These are phyloP conservation scores for Adineta ricciae DNA, from an alignment of 2,888 invertebrate genomes.

Conservation along the genomic window DNA sequence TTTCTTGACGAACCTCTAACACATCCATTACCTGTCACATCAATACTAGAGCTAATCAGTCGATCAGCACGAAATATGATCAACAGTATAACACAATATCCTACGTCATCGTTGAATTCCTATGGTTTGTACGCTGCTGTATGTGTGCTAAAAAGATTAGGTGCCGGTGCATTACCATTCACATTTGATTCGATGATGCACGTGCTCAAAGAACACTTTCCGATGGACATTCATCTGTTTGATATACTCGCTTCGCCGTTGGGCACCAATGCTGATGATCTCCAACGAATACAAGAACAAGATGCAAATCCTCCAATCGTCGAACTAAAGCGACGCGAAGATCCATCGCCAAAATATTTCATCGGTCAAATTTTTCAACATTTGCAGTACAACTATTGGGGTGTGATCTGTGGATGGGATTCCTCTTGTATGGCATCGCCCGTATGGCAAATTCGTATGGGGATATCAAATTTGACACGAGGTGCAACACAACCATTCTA, in stretches of 20 bases:
- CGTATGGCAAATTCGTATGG: background rate
- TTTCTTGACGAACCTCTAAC: background rate
- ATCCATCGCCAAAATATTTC: background rate
- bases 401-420: conserved; percentile 3
- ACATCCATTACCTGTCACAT: background rate
- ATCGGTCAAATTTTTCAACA: background rate
- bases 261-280: background rate
- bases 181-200: background rate
- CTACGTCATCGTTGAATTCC: background rate
- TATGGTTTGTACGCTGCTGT: background rate
- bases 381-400: background rate
- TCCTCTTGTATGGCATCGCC: background rate
- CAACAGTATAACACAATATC: background rate
- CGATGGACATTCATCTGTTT: background rate
- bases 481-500: background rate
- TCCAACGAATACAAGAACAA: background rate
- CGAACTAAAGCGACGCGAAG: background rate
- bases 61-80: conserved; percentile 6
- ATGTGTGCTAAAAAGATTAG: background rate
- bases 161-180: background rate
- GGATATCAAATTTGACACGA: background rate
- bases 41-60: background rate
- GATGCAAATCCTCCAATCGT: background rate
- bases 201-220: background rate
- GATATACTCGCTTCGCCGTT: background rate